Evolutionary conservation across 2,888 invertebrate species (phyloP).

Genomic region (Lepidocyrtinus sp.): DNA sequence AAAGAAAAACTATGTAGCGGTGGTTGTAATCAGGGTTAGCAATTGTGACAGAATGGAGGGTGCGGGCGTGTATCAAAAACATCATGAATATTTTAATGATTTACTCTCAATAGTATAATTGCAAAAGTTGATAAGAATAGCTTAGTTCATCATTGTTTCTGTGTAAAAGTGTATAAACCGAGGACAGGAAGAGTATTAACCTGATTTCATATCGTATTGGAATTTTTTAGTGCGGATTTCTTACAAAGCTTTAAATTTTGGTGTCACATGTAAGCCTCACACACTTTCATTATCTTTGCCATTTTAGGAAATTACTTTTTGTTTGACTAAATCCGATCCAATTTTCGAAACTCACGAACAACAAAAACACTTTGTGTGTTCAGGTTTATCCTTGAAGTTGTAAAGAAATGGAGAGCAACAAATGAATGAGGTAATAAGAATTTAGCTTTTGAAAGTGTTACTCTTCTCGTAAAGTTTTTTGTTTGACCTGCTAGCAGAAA

Average conservation of each 20-base stretch:
- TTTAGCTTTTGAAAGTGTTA: background rate
- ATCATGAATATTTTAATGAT: too few relatives aligned
- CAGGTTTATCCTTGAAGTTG: background rate
- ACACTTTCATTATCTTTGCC: background rate
- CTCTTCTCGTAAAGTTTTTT: background rate
- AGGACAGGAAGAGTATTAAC: slow-evolving; percentile 10
- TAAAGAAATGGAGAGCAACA: background rate
- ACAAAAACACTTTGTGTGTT: background rate
- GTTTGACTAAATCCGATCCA: slow-evolving; percentile 13
- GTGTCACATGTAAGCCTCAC: background rate
- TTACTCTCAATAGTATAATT: too few relatives aligned
- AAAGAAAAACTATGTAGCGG: too few relatives aligned
- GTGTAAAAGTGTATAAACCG: too few relatives aligned
- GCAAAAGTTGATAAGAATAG: too few relatives aligned
- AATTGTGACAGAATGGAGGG: too few relatives aligned
- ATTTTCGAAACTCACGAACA: background rate
- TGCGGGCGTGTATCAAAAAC: too few relatives aligned
- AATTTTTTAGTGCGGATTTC: background rate
- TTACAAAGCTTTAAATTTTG: background rate
- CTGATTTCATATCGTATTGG: background rate
- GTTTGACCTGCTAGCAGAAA: slow-evolving; percentile 2
- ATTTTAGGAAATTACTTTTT: slow-evolving; percentile 5
- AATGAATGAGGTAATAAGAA: background rate
- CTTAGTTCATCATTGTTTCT: too few relatives aligned
- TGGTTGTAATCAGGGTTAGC: too few relatives aligned